Evolutionary conservation across 2,113 vertebrate species (phyloP).

Genomic region (Dipodomys spectabilis): DNA sequence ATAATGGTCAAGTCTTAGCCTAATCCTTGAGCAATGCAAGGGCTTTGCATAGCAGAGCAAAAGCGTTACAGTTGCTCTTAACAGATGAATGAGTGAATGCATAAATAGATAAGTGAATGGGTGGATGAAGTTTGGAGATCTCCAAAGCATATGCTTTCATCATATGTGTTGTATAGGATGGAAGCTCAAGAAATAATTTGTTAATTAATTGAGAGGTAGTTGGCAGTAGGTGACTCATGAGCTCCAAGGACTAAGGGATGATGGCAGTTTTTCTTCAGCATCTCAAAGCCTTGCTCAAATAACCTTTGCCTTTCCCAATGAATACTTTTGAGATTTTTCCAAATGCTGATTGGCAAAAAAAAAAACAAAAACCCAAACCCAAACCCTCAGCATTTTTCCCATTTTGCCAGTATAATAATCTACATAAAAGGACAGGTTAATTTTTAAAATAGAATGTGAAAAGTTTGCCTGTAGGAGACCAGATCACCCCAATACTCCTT

Average conservation of each 20-base stretch:
- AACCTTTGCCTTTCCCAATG: slow-evolving; percentile 64
- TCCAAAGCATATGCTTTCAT: neutral
- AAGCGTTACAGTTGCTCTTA: neutral
- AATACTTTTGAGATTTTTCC: slow-evolving; percentile 58
- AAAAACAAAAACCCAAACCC: neutral
- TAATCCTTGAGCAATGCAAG: neutral
- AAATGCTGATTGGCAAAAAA: slow-evolving; percentile 42
- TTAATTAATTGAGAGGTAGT: slow-evolving; percentile 29
- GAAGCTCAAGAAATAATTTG: slow-evolving; percentile 15
- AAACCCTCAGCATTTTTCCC: slow-evolving; percentile 38
- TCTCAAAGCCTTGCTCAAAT: slow-evolving; percentile 48
- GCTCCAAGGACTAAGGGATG: neutral
- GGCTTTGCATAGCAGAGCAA: neutral
- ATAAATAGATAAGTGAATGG: no score
- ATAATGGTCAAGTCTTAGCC: neutral
- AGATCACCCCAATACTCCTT: neutral
- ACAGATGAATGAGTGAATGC: neutral
- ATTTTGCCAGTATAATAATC: slow-evolving; percentile 26
- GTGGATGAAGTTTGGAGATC: slow-evolving; percentile 7
- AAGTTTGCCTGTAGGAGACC: neutral
- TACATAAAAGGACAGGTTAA: neutral
- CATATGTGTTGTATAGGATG: neutral
- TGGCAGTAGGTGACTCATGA: slow-evolving; percentile 24
- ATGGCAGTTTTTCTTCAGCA: no score
- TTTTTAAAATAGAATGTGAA: slow-evolving; percentile 17